Conservation (phyloP, 2,888 invertebrate species). For the Ennomos erosarius region DNA sequence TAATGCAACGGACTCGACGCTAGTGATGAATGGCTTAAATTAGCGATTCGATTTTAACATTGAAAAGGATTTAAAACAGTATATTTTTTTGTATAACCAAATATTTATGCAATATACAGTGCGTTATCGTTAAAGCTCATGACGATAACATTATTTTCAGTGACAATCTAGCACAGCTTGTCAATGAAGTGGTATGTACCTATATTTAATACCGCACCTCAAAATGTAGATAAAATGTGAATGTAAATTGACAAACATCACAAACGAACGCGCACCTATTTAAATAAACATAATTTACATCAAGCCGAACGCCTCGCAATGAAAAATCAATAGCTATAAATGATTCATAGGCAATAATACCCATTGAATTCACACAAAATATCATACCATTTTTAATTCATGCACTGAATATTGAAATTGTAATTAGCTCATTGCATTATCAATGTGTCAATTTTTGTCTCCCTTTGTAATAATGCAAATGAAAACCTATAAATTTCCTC, state of each 20-base stretch:
- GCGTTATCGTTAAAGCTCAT: neutral
- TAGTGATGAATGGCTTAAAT: conserved; percentile 55
- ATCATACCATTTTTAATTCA: conserved; percentile 58
- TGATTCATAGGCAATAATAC: conserved; percentile 70
- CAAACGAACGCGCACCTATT: conserved; percentile 25
- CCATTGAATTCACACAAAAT: conserved; percentile 62
- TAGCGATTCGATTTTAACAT: conserved; percentile 52
- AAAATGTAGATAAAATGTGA: conserved; percentile 1
- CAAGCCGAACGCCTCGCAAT: conserved; percentile 70
- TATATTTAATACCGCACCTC: no score
- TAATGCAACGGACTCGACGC: conserved; percentile 77
- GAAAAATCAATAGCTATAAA: conserved; percentile 71
- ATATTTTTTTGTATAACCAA: no score
- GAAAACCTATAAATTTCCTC: conserved; percentile 56
- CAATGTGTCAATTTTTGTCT: conserved; percentile 59
- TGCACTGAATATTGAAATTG: conserved; percentile 61
- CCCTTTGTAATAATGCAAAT: conserved; percentile 55
- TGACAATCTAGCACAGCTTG: neutral
- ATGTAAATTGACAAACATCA: conserved; percentile 12
- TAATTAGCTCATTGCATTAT: conserved; percentile 69
- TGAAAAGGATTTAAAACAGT: conserved; percentile 22
- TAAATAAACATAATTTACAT: conserved; percentile 61
- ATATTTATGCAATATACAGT: no score
- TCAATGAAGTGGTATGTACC: no score
- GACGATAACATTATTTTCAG: conserved; percentile 1